Evolutionary conservation across 1,140 invertebrate genomes (phyloP).

Genomic region (Hesperophylax magnus): DNA sequence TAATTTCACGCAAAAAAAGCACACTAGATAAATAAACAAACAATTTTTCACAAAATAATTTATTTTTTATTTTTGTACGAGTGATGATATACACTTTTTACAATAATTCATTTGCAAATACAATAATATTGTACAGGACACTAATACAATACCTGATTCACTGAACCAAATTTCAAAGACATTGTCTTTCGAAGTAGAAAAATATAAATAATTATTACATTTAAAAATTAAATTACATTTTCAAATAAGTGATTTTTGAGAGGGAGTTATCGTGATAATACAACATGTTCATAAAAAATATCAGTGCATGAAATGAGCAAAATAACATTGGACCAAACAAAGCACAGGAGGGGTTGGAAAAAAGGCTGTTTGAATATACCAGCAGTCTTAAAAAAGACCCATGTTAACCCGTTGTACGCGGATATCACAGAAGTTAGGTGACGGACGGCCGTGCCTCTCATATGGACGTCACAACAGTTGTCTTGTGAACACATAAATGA

Average conservation of each 20-base stretch:
- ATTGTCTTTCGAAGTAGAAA: conserved; percentile 10
- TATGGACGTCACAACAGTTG: too few relatives aligned
- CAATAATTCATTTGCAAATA: conserved; percentile 16
- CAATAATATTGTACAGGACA: conserved; percentile 13
- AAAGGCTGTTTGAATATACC: too few relatives aligned
- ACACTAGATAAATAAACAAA: background rate
- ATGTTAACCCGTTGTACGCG: too few relatives aligned
- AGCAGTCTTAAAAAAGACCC: too few relatives aligned
- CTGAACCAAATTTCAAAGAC: conserved; percentile 29
- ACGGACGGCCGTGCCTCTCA: too few relatives aligned
- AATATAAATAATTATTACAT: conserved; percentile 8
- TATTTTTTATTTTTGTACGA: conserved; percentile 32
- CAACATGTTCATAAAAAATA: too few relatives aligned
- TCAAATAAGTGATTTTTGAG: conserved; percentile 12
- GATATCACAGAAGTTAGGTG: too few relatives aligned
- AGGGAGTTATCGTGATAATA: background rate
- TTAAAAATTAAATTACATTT: conserved; percentile 22
- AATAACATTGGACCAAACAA: too few relatives aligned
- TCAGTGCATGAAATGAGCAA: too few relatives aligned
- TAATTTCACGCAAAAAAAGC: too few relatives aligned
- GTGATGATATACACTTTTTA: conserved; percentile 11
- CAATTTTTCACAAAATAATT: conserved; percentile 18
- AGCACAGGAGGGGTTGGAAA: too few relatives aligned
- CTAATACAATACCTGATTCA: conserved; percentile 8
- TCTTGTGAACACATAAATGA: too few relatives aligned